Percentiles rank a stretch among this genome's conserved stretches.
phyloP scores from a whole-genome alignment of 1,140 invertebrate genomes.

The Eupeodes corollae region DNA sequence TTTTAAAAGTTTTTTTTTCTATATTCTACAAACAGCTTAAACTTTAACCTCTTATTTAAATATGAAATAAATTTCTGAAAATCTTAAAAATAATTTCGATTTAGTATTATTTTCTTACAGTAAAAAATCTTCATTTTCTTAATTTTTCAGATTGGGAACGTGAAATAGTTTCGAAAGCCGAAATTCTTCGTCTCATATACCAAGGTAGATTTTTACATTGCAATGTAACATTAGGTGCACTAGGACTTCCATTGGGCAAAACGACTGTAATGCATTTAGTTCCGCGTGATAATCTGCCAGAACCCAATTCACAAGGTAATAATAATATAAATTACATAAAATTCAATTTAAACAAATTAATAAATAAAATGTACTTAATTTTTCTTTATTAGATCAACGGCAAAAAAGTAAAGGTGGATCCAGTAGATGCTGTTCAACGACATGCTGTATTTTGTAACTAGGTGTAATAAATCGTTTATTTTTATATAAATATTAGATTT shows the following conservation, averaged over 20 bases:
- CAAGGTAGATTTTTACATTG: conserved; percentile 98
- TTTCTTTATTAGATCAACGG: conserved; percentile 71
- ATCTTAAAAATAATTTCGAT: background rate
- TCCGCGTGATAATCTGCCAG: conserved; percentile 95
- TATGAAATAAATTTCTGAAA: too few relatives aligned
- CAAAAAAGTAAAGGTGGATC: conserved; percentile 89
- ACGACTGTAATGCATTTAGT: conserved; percentile 99
- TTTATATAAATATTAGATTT: too few relatives aligned
- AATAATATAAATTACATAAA: background rate
- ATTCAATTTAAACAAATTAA: background rate
- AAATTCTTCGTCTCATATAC: conserved; percentile 97
- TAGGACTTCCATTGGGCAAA: conserved; percentile 90
- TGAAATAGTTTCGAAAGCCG: conserved; percentile 87
- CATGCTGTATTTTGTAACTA: conserved; percentile 80
- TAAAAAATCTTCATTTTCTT: background rate
- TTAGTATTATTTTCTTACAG: background rate
- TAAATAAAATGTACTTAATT: background rate
- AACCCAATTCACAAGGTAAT: conserved; percentile 94
- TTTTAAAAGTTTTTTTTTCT: too few relatives aligned
- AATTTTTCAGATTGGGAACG: conserved; percentile 81
- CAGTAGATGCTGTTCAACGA: conserved; percentile 82
- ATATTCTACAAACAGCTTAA: too few relatives aligned
- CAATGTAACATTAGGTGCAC: conserved; percentile 94
- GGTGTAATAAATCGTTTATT: too few relatives aligned
- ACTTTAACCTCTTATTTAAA: too few relatives aligned